Evolutionary conservation across 2,888 invertebrate genomes (phyloP), one percentile per base, ranked within the genome.

Genomic region (Apotomis betuletana): DNA sequence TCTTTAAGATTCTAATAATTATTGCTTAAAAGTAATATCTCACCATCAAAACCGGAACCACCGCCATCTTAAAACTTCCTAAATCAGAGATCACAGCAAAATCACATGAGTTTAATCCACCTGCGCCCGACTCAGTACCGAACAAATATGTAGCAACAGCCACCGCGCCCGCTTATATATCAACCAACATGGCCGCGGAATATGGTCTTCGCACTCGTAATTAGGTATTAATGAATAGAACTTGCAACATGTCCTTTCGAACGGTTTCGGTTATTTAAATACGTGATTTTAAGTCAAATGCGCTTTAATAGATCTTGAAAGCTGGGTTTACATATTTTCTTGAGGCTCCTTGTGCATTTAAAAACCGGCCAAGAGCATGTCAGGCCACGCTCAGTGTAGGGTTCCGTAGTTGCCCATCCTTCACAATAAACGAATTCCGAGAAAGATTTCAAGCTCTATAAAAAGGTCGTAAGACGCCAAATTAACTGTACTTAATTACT

Each of bases 31-130:
- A 51, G 46, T 41, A 61, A 68, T 57, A 9, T 63, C 79, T 79
- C 71, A 80, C 80, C 79, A 75, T 75, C 6, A 79, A 75, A 67
- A 78, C 65, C 54, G 74, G 70, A 54, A 77, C 58, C n/a, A 46
- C 70, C 63, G 76, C 78, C 80, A 80, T 80, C 67, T 70, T 77
- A 62, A 69, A 70, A 54, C 68, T 73, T 74, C 62, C 46, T 68
- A 64, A 68, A 73, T 73, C 60, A 49, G 74, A 77, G 78, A 78
- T 81, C 83, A 83, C 83, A 78, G 74, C 76, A 76, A 80, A 80
- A 79, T 81, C 81, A 84, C 83, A 83, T 83, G 77, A 82, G 80
- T 80, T 80, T 27, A 27, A 75, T 76, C 74, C 70, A 75, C 77
- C 76, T 76, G 80, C 79, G 77, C 75, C 76, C 76, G 76, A 73